Conservation (phyloP, 2,888 invertebrate species). For the Clitarchus hookeri region DNA sequence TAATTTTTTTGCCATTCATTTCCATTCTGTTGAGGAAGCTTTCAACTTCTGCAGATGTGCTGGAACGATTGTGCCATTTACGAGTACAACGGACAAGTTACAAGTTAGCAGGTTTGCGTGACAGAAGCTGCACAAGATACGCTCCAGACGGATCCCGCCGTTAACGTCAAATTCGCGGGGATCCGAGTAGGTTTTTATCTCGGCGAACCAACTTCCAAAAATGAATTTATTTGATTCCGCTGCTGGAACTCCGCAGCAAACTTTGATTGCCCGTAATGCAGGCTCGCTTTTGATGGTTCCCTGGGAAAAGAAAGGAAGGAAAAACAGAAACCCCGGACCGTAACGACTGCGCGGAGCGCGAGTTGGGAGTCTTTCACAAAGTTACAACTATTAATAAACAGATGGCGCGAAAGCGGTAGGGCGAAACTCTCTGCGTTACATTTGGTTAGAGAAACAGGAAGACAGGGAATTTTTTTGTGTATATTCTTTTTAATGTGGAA, state of each 20-base stretch:
- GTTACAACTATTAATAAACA: not conserved
- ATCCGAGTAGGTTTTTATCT: not conserved
- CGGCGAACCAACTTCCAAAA: not conserved
- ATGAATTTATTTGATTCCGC: conserved; percentile 6
- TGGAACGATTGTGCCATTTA: not conserved
- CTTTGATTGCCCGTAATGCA: not conserved
- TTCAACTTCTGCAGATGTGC: too few relatives aligned
- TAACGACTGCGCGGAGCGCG: not conserved
- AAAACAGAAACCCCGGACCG: not conserved
- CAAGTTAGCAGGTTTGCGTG: not conserved
- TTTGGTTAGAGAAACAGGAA: not conserved
- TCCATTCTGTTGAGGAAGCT: too few relatives aligned
- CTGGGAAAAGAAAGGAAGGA: not conserved
- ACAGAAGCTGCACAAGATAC: not conserved
- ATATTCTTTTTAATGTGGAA: not conserved
- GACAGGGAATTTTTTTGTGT: not conserved
- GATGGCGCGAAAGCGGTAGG: not conserved
- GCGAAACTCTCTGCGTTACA: not conserved
- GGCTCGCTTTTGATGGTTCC: not conserved
- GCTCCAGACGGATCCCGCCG: not conserved
- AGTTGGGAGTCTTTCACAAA: not conserved
- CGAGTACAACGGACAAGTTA: not conserved
- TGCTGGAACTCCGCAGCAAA: not conserved
- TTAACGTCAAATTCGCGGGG: not conserved
- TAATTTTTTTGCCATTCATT: too few relatives aligned